Evolutionary conservation across 2,113 vertebrate species (phyloP), one percentile per base, ranked within the genome.

Genomic region (Bufo gargarizans): DNA sequence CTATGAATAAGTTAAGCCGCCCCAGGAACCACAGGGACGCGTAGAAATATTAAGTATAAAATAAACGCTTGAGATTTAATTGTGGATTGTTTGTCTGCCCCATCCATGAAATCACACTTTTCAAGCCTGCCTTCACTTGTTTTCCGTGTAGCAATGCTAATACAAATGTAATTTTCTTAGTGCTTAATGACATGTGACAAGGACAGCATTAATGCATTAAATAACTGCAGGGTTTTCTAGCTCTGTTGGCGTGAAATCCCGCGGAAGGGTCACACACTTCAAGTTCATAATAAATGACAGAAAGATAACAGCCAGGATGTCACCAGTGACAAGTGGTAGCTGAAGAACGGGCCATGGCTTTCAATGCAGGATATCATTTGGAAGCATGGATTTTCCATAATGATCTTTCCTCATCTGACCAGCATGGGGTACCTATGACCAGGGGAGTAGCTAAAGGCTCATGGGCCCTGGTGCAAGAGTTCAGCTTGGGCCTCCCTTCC

Each of bases 211-310:
- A 78, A 86, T 65, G 76, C 63, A 78, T 53, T 61, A 78, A n/a
- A 79, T 79, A 67, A 67, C 85, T 86, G 85, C 76, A 56, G 85
- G 85, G 76, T 69, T 79, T 59, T 65, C 59, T 67, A 86, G 85
- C 59, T 79, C 76, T 86, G 47, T 19, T 78, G 85, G 85, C 76
- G 49, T 79, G 72, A 86, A 65, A 79, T 86, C 85, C 76, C 47
- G 84, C 17, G 69, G 49, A 85, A 55, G 69, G 85, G 85, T 86
- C 58, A 86, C 45, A 78, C 43, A 67, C 59, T 78, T 86, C 74
- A 79, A 78, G 85, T 79, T 86, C 85, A 86, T 61, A 59, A 86
- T 79, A 79, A 78, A 65, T 86, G 76, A 86, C 74, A 86, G 85
- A n/a, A 86, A 49, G 74, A 61, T 65, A 65, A 86, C 79, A 67